Evolutionary conservation across 2,888 invertebrate genomes (phyloP).

Genomic region (Tinea trinotella): DNA sequence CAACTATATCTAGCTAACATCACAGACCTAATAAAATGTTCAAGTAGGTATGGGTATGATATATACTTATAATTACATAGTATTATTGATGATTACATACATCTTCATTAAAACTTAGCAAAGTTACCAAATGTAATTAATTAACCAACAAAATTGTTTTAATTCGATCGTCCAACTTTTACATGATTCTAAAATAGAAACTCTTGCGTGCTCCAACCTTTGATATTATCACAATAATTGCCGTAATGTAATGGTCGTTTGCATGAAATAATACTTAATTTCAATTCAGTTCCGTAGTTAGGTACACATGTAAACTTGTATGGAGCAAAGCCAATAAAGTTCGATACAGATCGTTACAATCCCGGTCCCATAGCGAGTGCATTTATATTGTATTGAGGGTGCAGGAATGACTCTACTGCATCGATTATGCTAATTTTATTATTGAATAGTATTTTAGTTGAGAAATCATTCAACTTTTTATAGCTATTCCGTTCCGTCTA

Average conservation of each 20-base stretch:
- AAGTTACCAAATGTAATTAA: too few species aligned
- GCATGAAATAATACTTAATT: slow-evolving; percentile 66
- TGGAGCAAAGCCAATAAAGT: slow-evolving; percentile 57
- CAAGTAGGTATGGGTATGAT: too few species aligned
- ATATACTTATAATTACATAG: too few species aligned
- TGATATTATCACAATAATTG: slow-evolving; percentile 52
- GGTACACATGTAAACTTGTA: slow-evolving; percentile 48
- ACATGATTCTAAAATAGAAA: neutral
- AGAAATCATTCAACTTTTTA: neutral
- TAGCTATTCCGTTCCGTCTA: neutral
- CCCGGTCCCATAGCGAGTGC: slow-evolving; percentile 16
- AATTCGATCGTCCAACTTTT: neutral
- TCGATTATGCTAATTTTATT: slow-evolving; percentile 70
- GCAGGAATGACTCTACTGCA: slow-evolving; percentile 49
- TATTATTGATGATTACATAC: too few species aligned
- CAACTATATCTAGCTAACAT: too few species aligned
- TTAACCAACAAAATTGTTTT: neutral
- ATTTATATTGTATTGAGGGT: slow-evolving; percentile 32
- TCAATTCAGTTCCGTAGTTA: slow-evolving; percentile 53
- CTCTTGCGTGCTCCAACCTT: slow-evolving; percentile 20
- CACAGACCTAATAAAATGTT: too few species aligned
- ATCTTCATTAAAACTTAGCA: too few species aligned
- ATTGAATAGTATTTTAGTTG: slow-evolving; percentile 38
- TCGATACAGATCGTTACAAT: slow-evolving; percentile 33
- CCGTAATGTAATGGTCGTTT: slow-evolving; percentile 46